Evolutionary conservation across 2,888 invertebrate species (phyloP), one percentile per base, ranked within the genome.

Genomic region (Ophion ventricosus): DNA sequence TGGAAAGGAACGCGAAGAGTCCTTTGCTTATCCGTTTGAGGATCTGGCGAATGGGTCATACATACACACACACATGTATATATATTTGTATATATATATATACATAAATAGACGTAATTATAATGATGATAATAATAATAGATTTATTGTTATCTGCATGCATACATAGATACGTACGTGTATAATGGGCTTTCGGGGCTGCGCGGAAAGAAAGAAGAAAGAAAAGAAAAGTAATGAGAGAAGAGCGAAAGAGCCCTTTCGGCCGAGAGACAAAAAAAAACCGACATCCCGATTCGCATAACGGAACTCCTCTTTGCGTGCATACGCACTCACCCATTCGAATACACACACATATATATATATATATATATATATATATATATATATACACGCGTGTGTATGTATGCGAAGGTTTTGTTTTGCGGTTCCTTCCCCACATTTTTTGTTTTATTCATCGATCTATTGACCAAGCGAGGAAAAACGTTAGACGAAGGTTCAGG

Each of bases 401-500:
- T 20, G 20, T n/a, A 25, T 25, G n/a, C 11, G 40, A 54, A 40
- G 23, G 73, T 61, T 61, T 82, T 84, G 72, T 79, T 84, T 84
- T 61, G 74, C 69, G 25, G 66, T 72, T 76, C n/a, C 66, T 64
- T 61, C 49, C 80, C 74, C 23, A 35, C 35, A 23, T 81, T 80
- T 75, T 78, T 74, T 69, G 75, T 81, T 84, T 69, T 74, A 82
- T 82, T 78, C 73, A 66, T 74, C 67, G 73, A 78, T 78, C 82
- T 78, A 70, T 81, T 78, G 70, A 61, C 69, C 61, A 74, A 64
- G 59, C 66, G 54, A 56, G 35, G 61, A 61, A 61, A 76, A 66
- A 73, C 76, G 75, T 67, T 76, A 67, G 79, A 81, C 74, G 80
- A 73, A 70, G 77, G 77, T 82, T 84, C 82, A 82, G 81, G 81